A percentile compares a stretch with the other conserved stretches of the same genome.
These are phyloP conservation scores for Siniperca knerii DNA, from an alignment of 2,113 vertebrate genomes.

Conservation along the genomic window DNA sequence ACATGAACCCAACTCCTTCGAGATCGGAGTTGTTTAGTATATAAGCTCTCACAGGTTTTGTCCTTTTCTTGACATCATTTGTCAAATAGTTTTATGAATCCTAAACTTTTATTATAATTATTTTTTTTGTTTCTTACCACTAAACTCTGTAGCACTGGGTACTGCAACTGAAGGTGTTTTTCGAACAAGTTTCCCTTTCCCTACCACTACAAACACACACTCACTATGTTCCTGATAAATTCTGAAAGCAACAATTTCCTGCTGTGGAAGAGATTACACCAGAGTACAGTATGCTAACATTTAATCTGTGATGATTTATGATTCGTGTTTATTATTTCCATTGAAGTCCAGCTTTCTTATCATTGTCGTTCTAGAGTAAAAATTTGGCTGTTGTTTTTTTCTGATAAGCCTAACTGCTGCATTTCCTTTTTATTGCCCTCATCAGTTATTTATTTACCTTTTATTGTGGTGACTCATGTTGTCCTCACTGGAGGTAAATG, in stretches of 20 bases:
- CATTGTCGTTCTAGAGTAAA: constrained; percentile 33
- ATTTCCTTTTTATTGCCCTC: constrained; percentile 70
- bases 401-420: constrained; percentile 75
- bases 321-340: constrained; percentile 71
- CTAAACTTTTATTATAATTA: constrained; percentile 22
- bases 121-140: not conserved
- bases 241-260: constrained; percentile 49
- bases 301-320: constrained; percentile 74
- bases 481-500: constrained; percentile 71
- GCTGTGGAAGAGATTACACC: constrained; percentile 48
- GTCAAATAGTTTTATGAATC: constrained; percentile 57
- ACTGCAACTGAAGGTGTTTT: constrained; percentile 18
- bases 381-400: constrained; percentile 60
- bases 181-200: constrained; percentile 13
- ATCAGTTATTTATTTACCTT: constrained; percentile 79
- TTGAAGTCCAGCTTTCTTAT: constrained; percentile 70
- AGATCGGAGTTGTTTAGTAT: constrained; percentile 52
- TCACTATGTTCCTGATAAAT: constrained; percentile 32
- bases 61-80: constrained; percentile 60
- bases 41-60: constrained; percentile 39
- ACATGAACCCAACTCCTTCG: constrained; percentile 50
- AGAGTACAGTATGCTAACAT: constrained; percentile 62
- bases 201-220: constrained; percentile 7
- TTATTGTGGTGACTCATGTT: constrained; percentile 68
- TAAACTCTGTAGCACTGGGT: constrained; percentile 12